Evolutionary conservation across 2,113 vertebrate species (phyloP).

Genomic region (Psilopogon haemacephalus): DNA sequence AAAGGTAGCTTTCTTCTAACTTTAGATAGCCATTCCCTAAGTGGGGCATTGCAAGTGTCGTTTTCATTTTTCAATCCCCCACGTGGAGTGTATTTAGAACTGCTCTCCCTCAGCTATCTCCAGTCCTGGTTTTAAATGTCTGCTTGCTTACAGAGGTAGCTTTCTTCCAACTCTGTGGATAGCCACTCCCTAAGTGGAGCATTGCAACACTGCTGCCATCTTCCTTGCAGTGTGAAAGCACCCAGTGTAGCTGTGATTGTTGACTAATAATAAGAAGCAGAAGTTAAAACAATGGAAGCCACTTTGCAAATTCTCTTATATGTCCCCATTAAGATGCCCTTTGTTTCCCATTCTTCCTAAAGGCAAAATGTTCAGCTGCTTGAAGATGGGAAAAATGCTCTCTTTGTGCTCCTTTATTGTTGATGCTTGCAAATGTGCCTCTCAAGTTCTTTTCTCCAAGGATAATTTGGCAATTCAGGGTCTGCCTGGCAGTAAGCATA

Average conservation of each 20-base stretch:
- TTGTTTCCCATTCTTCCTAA: background rate
- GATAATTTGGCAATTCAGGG: background rate
- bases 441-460: background rate
- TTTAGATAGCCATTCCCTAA: background rate
- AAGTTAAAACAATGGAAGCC: background rate
- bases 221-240: background rate
- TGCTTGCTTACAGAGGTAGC: too few relatives aligned
- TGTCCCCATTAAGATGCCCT: background rate
- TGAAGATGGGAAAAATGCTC: background rate
- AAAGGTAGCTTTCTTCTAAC: too few relatives aligned
- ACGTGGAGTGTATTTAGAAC: too few relatives aligned
- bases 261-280: background rate
- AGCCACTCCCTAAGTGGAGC: background rate
- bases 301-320: background rate
- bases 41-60: too few relatives aligned
- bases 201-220: background rate
- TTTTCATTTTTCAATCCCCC: too few relatives aligned
- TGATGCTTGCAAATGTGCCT: background rate
- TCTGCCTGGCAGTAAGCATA: background rate
- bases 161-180: too few relatives aligned
- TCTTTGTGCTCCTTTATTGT: background rate
- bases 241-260: background rate
- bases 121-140: too few relatives aligned
- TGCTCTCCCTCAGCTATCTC: too few relatives aligned
- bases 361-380: background rate